Conservation (phyloP, 2,797 vertebrate species). For the Phalloptychus januarius region DNA sequence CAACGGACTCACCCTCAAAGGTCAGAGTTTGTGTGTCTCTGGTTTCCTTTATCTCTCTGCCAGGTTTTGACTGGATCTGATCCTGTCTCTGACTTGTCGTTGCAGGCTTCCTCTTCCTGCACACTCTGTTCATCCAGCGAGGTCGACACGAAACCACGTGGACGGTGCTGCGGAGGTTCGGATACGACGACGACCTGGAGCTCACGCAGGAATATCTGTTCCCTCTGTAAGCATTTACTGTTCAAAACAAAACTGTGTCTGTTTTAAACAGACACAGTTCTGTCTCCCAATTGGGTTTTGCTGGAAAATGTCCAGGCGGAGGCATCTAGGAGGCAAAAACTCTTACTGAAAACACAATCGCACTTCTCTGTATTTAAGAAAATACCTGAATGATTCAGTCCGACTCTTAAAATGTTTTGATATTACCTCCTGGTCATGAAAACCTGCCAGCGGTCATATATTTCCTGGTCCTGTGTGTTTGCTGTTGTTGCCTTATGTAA, state of each 20-base stretch:
- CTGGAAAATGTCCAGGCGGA: no score
- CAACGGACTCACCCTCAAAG: conserved; percentile 94
- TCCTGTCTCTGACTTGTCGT: conserved; percentile 34
- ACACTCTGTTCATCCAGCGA: conserved; percentile 98
- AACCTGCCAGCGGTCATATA: not conserved
- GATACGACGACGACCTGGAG: conserved; percentile 96
- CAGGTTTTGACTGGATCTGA: not conserved
- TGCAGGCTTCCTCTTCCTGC: conserved; percentile 96
- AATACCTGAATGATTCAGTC: not conserved
- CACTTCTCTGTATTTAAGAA: not conserved
- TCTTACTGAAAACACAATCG: not conserved
- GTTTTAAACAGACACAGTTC: no score
- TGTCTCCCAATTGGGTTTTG: not conserved
- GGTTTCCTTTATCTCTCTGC: not conserved
- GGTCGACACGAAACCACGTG: conserved; percentile 98
- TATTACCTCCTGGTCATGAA: not conserved
- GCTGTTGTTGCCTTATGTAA: not conserved
- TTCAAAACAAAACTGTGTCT: no score
- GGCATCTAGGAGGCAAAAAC: not conserved
- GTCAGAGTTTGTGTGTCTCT: conserved; percentile 64
- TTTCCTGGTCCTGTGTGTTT: not conserved
- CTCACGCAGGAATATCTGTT: conserved; percentile 96
- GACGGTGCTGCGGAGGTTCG: conserved; percentile 95
- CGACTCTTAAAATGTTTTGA: not conserved
- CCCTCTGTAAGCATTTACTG: conserved; percentile 86